Percentiles rank a stretch among this genome's conserved stretches.
These are phyloP conservation scores for Actinemys pallida DNA, from an alignment of 2,113 vertebrate species.

Conservation along the genomic window DNA sequence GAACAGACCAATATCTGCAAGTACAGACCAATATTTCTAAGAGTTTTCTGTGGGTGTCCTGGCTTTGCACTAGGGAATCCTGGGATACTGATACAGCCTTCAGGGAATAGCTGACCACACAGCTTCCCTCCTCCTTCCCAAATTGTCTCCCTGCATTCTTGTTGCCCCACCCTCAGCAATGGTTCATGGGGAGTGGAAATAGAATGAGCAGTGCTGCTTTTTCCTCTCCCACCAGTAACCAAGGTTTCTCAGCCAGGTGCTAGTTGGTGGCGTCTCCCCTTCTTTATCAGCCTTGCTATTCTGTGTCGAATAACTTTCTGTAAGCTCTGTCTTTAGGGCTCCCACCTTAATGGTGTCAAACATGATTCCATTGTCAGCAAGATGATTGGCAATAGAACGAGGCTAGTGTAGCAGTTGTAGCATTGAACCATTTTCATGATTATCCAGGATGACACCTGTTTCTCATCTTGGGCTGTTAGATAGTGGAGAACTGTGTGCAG, in stretches of 20 bases:
- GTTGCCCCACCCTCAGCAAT: not conserved
- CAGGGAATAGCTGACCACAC: not conserved
- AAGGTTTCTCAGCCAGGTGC: not conserved
- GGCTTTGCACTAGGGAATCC: not conserved
- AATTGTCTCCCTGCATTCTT: not conserved
- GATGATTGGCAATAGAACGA: not conserved
- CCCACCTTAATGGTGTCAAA: not conserved
- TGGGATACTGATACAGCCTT: not conserved
- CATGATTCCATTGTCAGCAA: not conserved
- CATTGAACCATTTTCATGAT: rapidly evolving
- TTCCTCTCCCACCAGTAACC: not conserved
- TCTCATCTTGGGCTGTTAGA: not conserved
- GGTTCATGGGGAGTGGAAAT: not conserved
- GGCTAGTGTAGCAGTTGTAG: not conserved
- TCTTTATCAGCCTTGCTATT: rapidly evolving
- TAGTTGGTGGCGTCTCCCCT: rapidly evolving
- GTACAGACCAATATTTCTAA: not conserved
- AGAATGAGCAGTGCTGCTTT: not conserved
- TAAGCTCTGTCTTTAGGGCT: not conserved
- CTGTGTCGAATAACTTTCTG: rapidly evolving
- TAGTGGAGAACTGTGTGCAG: constrained; percentile 62
- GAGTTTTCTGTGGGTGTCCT: not conserved
- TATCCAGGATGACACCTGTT: rapidly evolving
- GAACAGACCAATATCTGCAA: not conserved
- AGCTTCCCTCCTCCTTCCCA: not conserved